A percentile compares a stretch with the other conserved stretches of the same genome.
Conservation (phyloP, 2,888 invertebrate genomes). For the Tipula confusa region DNA sequence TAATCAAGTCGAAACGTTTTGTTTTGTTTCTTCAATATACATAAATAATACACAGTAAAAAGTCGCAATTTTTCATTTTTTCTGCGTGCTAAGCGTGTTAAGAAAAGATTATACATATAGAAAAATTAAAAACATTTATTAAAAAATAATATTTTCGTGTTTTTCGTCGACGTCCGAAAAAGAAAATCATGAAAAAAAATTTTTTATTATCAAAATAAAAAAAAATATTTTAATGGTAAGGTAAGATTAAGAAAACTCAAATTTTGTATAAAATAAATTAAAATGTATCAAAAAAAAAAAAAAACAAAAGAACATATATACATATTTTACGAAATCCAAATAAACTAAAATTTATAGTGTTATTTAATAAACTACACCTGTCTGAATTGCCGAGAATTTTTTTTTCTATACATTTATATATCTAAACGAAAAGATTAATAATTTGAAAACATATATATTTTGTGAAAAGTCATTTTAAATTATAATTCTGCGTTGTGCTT, state of each 20-base stretch:
- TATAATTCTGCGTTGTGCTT: neutral
- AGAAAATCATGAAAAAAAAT: slow-evolving; percentile 7
- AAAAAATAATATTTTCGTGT: neutral
- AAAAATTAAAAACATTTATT: no score
- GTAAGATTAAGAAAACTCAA: slow-evolving; percentile 14
- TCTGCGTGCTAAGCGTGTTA: neutral
- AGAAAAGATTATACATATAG: neutral
- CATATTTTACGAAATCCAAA: slow-evolving; percentile 21
- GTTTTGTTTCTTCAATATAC: neutral
- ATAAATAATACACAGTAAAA: neutral
- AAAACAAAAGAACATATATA: neutral
- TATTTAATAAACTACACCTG: slow-evolving; percentile 21
- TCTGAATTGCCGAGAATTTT: neutral
- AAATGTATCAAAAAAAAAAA: neutral
- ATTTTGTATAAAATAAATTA: no score
- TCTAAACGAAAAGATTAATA: neutral
- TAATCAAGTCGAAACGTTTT: neutral
- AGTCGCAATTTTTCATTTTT: neutral
- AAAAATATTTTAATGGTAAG: slow-evolving; percentile 14
- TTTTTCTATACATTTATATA: neutral
- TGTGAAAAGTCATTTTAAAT: slow-evolving; percentile 14
- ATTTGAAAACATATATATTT: neutral
- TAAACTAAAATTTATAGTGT: slow-evolving; percentile 21
- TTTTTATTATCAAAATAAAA: slow-evolving; percentile 16
- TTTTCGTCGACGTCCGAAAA: neutral